A percentile compares a stretch with the other conserved stretches of the same genome.
phyloP scores from a whole-genome alignment of 2,113 vertebrate species.

The Thunnus maccoyii region DNA sequence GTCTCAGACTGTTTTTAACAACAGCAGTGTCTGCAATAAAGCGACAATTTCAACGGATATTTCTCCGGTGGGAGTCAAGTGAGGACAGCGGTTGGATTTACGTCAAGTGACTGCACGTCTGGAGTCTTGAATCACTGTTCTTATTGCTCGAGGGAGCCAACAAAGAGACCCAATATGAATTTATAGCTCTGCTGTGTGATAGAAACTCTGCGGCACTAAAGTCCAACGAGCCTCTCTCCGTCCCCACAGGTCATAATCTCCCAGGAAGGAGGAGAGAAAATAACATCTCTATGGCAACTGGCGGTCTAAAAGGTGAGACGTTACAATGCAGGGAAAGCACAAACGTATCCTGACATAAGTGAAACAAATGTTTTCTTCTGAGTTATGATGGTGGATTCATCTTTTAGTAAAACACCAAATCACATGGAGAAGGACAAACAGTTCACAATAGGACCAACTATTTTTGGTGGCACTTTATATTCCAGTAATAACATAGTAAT shows the following conservation, averaged over 20 bases:
- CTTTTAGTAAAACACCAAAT: no score
- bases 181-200: constrained; percentile 12
- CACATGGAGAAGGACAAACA: no score
- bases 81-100: constrained; percentile 34
- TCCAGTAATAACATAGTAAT: no score
- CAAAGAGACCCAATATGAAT: constrained; percentile 24
- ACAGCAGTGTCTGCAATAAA: constrained; percentile 19
- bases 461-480: no score
- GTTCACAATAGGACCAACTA: no score
- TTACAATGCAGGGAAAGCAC: constrained; percentile 10
- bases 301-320: constrained; percentile 45
- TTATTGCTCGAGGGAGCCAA: neutral
- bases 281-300: constrained; percentile 67
- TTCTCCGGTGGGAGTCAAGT: constrained; percentile 27
- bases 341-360: neutral
- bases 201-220: neutral
- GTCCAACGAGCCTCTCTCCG: constrained; percentile 8
- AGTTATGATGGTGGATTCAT: no score
- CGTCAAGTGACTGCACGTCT: neutral
- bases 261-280: constrained; percentile 56
- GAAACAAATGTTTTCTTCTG: no score
- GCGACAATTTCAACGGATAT: neutral
- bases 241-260: constrained; percentile 46
- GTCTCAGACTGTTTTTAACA: constrained; percentile 8
- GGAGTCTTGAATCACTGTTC: constrained; percentile 9